Percentiles rank a stretch among this genome's conserved stretches.
Conservation (phyloP, 2,888 invertebrate species). For the Pemphredon lugubris region DNA sequence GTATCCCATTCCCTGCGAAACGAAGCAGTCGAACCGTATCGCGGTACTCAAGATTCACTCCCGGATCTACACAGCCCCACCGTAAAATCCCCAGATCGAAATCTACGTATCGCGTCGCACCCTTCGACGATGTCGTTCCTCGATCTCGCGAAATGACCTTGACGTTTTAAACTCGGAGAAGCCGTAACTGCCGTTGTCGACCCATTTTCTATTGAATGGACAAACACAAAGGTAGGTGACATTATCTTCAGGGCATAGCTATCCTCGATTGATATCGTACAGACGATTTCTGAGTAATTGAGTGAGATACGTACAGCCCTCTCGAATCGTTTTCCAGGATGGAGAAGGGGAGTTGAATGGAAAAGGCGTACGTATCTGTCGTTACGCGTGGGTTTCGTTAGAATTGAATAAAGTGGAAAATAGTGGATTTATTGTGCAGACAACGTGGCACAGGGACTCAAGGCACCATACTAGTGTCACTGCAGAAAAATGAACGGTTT, state of each 20-base stretch:
- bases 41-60: not conserved
- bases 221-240: constrained; percentile 2
- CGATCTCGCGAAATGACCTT: not conserved
- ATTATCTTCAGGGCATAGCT: constrained; percentile 1
- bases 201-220: not conserved
- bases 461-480: no score
- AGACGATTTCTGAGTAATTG: not conserved
- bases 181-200: no score
- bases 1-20: not conserved
- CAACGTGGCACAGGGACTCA: not conserved
- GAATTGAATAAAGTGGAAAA: not conserved
- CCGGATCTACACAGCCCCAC: not conserved
- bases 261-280: constrained; percentile 2
- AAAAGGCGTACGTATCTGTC: not conserved
- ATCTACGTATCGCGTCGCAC: no score
- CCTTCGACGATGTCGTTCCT: not conserved
- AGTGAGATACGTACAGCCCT: not conserved
- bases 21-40: not conserved
- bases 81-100: not conserved
- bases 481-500: no score
- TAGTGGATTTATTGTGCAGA: not conserved
- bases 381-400: not conserved
- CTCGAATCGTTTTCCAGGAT: not conserved
- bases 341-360: not conserved
- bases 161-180: not conserved